Percentiles rank a stretch among this genome's conserved stretches.
Conservation (phyloP, 2,888 invertebrate genomes). For the Drosophila anomalata region DNA sequence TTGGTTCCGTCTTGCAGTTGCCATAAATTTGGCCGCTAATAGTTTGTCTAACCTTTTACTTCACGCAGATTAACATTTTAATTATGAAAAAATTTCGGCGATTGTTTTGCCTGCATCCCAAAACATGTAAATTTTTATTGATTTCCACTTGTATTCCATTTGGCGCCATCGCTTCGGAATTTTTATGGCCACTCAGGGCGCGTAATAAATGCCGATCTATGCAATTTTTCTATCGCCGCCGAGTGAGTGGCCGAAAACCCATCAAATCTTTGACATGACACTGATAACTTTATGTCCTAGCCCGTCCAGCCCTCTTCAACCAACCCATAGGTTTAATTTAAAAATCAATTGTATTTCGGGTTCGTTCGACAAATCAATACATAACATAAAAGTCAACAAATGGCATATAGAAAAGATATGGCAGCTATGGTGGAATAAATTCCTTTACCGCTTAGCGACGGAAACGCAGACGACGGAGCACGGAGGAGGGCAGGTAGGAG, state of each 20-base stretch:
- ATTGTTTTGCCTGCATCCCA: slow-evolving; percentile 54
- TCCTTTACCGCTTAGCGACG: slow-evolving; percentile 51
- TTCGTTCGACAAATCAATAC: slow-evolving; percentile 58
- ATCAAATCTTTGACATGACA: slow-evolving; percentile 18
- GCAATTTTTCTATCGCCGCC: slow-evolving; percentile 46
- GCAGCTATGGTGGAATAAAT: background rate
- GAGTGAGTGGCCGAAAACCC: slow-evolving; percentile 14
- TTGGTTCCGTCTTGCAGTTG: slow-evolving; percentile 74
- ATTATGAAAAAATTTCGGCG: slow-evolving; percentile 69
- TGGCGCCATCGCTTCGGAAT: slow-evolving; percentile 57
- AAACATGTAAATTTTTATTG: slow-evolving; percentile 63
- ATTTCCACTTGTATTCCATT: slow-evolving; percentile 55
- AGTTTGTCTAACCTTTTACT: slow-evolving; percentile 81
- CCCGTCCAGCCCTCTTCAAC: background rate
- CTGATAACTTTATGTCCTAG: slow-evolving; percentile 22
- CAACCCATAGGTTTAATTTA: slow-evolving; percentile 33
- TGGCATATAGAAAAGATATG: slow-evolving; percentile 17
- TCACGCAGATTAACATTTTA: slow-evolving; percentile 78
- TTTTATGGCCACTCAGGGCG: slow-evolving; percentile 51
- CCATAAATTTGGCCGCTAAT: slow-evolving; percentile 75
- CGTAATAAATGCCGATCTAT: slow-evolving; percentile 44
- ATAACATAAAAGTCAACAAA: slow-evolving; percentile 64
- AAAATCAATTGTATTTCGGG: slow-evolving; percentile 60
- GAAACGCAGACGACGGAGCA: slow-evolving; percentile 73
- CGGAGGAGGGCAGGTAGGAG: slow-evolving; percentile 75